Percentiles rank a stretch among this genome's conserved stretches.
Evolutionary conservation across 2,888 invertebrate species (phyloP).

Genomic region (Eremobia ochroleuca): DNA sequence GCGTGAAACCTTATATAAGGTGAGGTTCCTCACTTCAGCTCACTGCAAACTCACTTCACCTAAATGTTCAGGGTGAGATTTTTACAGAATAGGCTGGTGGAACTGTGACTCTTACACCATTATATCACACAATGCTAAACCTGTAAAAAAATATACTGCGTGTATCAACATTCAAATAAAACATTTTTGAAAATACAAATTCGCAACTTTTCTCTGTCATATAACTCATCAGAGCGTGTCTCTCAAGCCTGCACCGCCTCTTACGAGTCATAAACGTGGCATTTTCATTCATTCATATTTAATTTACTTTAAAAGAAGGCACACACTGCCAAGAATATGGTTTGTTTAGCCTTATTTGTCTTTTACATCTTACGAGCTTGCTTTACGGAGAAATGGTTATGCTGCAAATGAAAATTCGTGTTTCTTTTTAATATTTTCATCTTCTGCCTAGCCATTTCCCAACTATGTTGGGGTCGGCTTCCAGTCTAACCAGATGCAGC

Average conservation of each 20-base stretch:
- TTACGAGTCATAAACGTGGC: slow-evolving; percentile 63
- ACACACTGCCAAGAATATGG: slow-evolving; percentile 33
- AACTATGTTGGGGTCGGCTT: too few relatives aligned
- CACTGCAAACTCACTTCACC: too few relatives aligned
- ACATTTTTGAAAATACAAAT: slow-evolving; percentile 11
- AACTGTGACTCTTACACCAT: neutral
- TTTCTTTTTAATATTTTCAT: too few relatives aligned
- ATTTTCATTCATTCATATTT: slow-evolving; percentile 70
- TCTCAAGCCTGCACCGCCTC: slow-evolving; percentile 46
- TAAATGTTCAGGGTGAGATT: neutral
- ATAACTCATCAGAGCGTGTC: slow-evolving; percentile 62
- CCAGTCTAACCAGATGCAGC: too few relatives aligned
- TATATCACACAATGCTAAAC: neutral
- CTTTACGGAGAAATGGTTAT: slow-evolving; percentile 13
- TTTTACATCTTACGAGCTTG: slow-evolving; percentile 42
- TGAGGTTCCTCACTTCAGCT: too few relatives aligned
- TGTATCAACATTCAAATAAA: neutral
- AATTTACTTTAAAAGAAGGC: slow-evolving; percentile 66
- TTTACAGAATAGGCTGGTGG: neutral
- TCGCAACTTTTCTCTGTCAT: slow-evolving; percentile 11
- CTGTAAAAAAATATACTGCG: neutral
- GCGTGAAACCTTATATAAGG: too few relatives aligned
- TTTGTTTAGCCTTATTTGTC: slow-evolving; percentile 37
- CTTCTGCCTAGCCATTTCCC: too few relatives aligned
- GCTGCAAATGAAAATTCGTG: slow-evolving; percentile 16